These are phyloP conservation scores for Drosophila suzukii DNA, from an alignment of 1,140 invertebrate species.

Conservation along the genomic window DNA sequence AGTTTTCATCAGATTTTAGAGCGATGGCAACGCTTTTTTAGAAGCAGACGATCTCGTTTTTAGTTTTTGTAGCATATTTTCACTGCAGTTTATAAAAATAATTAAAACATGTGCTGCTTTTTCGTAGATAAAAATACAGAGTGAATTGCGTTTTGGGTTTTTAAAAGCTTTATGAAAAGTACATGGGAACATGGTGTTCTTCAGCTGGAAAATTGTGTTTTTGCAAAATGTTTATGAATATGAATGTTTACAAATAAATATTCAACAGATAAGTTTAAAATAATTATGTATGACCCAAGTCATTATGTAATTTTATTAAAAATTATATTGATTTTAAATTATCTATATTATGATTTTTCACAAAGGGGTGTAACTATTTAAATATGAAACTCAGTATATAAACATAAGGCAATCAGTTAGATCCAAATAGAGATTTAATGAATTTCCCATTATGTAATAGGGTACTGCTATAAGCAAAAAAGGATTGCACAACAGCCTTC, in stretches of 20 bases:
- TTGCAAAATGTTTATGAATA: no score
- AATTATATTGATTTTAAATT: no score
- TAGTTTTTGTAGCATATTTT: not conserved
- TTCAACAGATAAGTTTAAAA: no score
- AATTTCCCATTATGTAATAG: no score
- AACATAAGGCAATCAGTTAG: no score
- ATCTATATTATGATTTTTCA: no score
- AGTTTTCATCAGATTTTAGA: constrained; percentile 39
- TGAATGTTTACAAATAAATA: no score
- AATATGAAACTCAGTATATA: no score
- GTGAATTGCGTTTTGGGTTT: not conserved
- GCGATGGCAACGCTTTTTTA: constrained; percentile 16
- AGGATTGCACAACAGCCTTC: constrained; percentile 13
- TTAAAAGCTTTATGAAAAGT: constrained; percentile 19
- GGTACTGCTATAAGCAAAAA: not conserved
- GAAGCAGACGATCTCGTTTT: not conserved
- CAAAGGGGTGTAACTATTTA: no score
- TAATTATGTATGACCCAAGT: no score
- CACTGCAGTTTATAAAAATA: constrained; percentile 16
- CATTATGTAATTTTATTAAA: no score
- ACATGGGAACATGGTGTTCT: not conserved
- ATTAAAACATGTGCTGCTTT: constrained; percentile 7
- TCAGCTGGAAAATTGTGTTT: not conserved
- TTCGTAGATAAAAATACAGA: not conserved
- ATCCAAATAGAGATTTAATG: no score